Base-by-base conservation (phyloP, 2,113 vertebrate species). In the Colossoma macropomum region DNA sequence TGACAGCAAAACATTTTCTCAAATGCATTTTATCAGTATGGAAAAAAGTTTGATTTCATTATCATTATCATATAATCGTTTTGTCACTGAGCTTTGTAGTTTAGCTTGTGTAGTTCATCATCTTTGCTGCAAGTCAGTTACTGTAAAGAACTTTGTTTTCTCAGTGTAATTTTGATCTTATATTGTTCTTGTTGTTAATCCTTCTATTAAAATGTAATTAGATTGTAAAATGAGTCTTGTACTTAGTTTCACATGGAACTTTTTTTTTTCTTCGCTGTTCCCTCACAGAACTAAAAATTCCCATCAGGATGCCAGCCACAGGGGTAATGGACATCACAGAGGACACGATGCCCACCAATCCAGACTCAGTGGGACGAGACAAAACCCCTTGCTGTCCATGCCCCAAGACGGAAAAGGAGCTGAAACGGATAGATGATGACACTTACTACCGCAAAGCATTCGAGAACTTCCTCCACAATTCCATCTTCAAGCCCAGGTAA, bases 391-490 rank as follows among this genome's bases (percentile, higher is more conserved):
- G 98, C 75, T 99, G 98, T 38, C 93, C 92, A 2, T 99, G 98
- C 77, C 97, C 97, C 62, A 99, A 98, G 89, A 96, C 97, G 0
- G 95, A 94, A 3, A 95, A 96, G 0, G 97, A 97, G 88, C 95
- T 97, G 84, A 95, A 97, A 85, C 94, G 94, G 0, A 97, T 97
- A 90, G 97, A 96, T 52, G 97, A 97, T 2, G 96, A 99, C 27
- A 97, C 96, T 0, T 96, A 96, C 63, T 98, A 97, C 90, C 92
- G 97, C 69, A 99, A 99, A 87, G 96, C 96, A 75, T 99, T 99
- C 50, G 98, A 99, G 91, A 99, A 99, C 81, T 99, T 98, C 87
- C 94, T 99, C 84, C 98, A 99, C 87, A 99, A 99, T 88, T 95
- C 96, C 27, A 98, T 99, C 90, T 99, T 99, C 62, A 96, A 97